Evolutionary conservation across 2,888 invertebrate genomes (phyloP), one percentile per base, ranked within the genome.

Genomic region (Muschampia staudingeri): DNA sequence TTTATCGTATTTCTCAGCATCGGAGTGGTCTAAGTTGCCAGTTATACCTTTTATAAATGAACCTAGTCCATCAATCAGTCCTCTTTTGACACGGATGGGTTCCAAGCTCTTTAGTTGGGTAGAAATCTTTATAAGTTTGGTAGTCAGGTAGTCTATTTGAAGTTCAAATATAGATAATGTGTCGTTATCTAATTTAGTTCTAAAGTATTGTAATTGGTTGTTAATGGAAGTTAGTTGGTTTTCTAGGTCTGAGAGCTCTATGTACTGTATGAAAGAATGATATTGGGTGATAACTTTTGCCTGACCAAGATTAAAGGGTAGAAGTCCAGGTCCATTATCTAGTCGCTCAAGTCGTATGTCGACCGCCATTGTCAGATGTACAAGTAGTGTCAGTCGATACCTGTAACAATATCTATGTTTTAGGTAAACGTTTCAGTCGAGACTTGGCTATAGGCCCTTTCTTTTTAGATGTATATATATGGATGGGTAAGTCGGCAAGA

Each of bases 301-400:
- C 16, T 71, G 40, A 25, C 84, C 84, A 65, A 84, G 73, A 70
- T 81, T 82, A 37, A 83, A 84, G 0, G 84, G 85, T 30, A 84
- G 75, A 19, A 86, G 14, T 42, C 85, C 82, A 8, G 83, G 85
- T 81, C 80, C 82, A 56, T 81, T 25, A 11, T 75, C 73, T 0
- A 85, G 56, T 56, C 5, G 61, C 5, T 84, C 81, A 80, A 86
- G 80, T 82, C 25, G 79, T 81, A 82, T 82, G 30, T 85, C 70
- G 37, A 25, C 14, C 16, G 70, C 70, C 70, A 56, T 5, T 11
- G 56, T 40, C 69, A 70, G 37, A 70, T 11, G 14, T 2, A 76
- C 2, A 6, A 61, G 42, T 0, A 34, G 14, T 19, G 65, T 4
- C 12, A 61, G 76, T 76, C 61, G 76, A 76, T 65, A 12, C 70